Conservation (phyloP, 2,888 invertebrate species). For the Tribolium freemani region DNA sequence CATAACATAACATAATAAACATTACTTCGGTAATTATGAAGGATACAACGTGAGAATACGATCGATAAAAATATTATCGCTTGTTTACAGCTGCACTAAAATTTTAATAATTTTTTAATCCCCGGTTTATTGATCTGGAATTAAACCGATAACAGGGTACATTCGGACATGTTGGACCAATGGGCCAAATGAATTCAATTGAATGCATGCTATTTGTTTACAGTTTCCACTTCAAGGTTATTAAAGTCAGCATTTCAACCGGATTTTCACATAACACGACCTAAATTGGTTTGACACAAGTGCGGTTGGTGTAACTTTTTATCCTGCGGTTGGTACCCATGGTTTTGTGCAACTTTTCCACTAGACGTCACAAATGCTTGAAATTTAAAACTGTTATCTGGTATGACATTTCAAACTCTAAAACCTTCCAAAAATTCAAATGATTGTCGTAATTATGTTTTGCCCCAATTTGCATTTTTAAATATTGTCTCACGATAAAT, state of each 20-base stretch:
- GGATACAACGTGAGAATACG: neutral
- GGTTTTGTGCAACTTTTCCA: neutral
- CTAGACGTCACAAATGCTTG: neutral
- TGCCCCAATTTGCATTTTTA: neutral
- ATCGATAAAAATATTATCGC: neutral
- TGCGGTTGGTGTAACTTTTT: neutral
- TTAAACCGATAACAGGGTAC: neutral
- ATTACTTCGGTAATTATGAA: neutral
- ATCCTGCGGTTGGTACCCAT: neutral
- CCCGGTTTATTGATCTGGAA: neutral
- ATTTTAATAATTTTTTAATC: neutral
- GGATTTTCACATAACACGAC: neutral
- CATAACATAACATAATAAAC: neutral
- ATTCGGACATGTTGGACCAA: neutral
- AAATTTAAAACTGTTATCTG: neutral
- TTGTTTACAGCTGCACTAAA: neutral
- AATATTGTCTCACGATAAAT: neutral
- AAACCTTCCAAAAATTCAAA: neutral
- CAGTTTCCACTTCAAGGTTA: neutral
- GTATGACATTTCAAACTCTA: neutral
- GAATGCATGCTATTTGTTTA: neutral
- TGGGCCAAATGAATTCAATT: neutral
- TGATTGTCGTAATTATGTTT: neutral
- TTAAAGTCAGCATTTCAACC: neutral
- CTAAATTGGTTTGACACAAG: neutral